These are phyloP conservation scores for Sebastes cheni DNA, from an alignment of 2,797 vertebrate genomes.

Conservation along the genomic window DNA sequence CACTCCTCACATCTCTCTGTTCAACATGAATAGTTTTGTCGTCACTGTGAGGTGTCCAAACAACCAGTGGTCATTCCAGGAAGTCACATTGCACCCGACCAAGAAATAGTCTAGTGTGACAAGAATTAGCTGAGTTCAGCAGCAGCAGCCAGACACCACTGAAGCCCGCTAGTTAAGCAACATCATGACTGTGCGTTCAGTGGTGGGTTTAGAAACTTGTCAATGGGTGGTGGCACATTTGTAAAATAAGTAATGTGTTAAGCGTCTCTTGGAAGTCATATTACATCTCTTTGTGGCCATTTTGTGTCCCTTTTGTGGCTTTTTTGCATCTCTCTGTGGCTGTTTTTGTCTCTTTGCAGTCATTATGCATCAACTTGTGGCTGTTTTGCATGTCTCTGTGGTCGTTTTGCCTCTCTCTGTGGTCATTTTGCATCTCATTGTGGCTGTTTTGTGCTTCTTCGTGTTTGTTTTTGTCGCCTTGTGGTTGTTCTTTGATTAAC, in stretches of 20 bases:
- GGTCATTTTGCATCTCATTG: neutral
- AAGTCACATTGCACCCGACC: neutral
- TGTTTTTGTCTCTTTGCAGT: neutral
- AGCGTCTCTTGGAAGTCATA: neutral
- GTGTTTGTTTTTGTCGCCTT: neutral
- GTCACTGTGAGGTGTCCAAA: constrained; percentile 3
- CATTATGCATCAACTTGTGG: neutral
- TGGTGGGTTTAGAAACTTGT: neutral
- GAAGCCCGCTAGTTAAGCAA: neutral
- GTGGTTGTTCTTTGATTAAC: too few relatives aligned
- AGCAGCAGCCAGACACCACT: neutral
- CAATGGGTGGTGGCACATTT: neutral
- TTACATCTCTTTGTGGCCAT: neutral
- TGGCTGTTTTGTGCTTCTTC: neutral
- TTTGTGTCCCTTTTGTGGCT: neutral
- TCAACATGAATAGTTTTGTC: neutral
- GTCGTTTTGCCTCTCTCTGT: neutral
- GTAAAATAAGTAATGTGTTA: neutral
- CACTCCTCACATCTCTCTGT: neutral
- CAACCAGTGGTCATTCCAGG: neutral
- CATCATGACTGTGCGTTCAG: neutral
- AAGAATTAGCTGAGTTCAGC: neutral
- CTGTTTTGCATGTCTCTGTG: neutral
- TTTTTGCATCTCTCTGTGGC: neutral
- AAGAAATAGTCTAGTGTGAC: neutral